Percentiles rank a stretch among this genome's conserved stretches.
Evolutionary conservation across 1,140 invertebrate species (phyloP).

Genomic region (Hyphantria cunea): DNA sequence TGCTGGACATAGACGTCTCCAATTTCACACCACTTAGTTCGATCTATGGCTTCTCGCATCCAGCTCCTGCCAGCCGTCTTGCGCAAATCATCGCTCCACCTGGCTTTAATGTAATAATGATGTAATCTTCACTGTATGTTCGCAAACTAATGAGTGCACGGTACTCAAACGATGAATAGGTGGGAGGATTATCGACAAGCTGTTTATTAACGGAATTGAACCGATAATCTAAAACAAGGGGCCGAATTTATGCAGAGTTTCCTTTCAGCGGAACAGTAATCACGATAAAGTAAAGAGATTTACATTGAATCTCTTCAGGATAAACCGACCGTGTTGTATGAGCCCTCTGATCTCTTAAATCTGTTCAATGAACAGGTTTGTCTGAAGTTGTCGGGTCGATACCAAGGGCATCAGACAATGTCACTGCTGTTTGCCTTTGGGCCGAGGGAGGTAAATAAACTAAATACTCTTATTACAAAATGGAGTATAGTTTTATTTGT

Average conservation of each 20-base stretch:
- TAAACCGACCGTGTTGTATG: slow-evolving; percentile 30
- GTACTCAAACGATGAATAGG: no score
- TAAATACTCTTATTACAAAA: slow-evolving; percentile 36
- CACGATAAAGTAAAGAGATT: slow-evolving; percentile 24
- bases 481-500: slow-evolving; percentile 18
- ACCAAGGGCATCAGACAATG: slow-evolving; percentile 64
- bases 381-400: slow-evolving; percentile 29
- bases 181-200: no score
- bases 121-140: no score
- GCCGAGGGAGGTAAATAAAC: slow-evolving; percentile 62
- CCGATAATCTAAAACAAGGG: slow-evolving; percentile 14
- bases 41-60: no score
- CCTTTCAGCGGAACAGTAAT: slow-evolving; percentile 27
- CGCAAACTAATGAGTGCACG: no score
- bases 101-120: no score
- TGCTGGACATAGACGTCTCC: no score
- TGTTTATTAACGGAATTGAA: slow-evolving; percentile 22
- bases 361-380: slow-evolving; percentile 28
- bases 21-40: no score
- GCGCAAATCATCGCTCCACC: no score
- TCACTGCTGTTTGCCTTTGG: slow-evolving; percentile 72
- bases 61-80: no score
- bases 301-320: slow-evolving; percentile 25
- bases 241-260: slow-evolving; percentile 11
- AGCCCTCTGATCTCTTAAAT: slow-evolving; percentile 24